A percentile compares a stretch with the other conserved stretches of the same genome.
phyloP scores from a whole-genome alignment of 1,140 invertebrate species.

The Homalodisca vitripennis region DNA sequence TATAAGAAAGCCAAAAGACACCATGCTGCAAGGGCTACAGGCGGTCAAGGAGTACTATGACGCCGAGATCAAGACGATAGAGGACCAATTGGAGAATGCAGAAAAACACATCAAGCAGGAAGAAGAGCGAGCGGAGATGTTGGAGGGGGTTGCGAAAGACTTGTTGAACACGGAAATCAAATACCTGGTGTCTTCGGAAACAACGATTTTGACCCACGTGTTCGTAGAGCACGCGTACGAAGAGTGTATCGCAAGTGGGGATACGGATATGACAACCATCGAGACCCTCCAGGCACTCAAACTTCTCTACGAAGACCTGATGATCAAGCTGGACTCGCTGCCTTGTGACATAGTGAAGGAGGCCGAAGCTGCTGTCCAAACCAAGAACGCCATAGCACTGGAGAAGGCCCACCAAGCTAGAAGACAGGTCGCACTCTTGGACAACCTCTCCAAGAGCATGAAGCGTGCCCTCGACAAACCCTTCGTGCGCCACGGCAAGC shows the following conservation, averaged over 20 bases:
- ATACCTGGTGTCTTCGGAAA: conserved; percentile 19
- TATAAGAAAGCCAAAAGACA: conserved; percentile 23
- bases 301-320: conserved; percentile 16
- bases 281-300: conserved; percentile 14
- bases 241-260: conserved; percentile 13
- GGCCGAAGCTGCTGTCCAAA: neutral
- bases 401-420: conserved; percentile 21
- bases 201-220: conserved; percentile 9
- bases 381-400: neutral
- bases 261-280: conserved; percentile 24
- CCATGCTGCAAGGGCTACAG: conserved; percentile 12
- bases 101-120: conserved; percentile 8
- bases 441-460: conserved; percentile 21
- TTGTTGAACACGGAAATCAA: conserved; percentile 24
- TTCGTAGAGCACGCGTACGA: conserved; percentile 28
- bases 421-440: conserved; percentile 17
- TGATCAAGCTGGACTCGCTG: conserved; percentile 27
- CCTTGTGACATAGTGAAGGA: conserved; percentile 9
- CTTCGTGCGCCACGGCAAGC: neutral
- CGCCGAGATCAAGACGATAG: neutral
- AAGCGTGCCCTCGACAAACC: conserved; percentile 21
- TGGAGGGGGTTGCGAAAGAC: conserved; percentile 19
- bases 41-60: conserved; percentile 22
- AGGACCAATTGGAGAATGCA: conserved; percentile 10
- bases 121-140: conserved; percentile 2